Evolutionary conservation across 2,797 vertebrate species (phyloP).

Genomic region (Ptychobarbus kaznakovi): DNA sequence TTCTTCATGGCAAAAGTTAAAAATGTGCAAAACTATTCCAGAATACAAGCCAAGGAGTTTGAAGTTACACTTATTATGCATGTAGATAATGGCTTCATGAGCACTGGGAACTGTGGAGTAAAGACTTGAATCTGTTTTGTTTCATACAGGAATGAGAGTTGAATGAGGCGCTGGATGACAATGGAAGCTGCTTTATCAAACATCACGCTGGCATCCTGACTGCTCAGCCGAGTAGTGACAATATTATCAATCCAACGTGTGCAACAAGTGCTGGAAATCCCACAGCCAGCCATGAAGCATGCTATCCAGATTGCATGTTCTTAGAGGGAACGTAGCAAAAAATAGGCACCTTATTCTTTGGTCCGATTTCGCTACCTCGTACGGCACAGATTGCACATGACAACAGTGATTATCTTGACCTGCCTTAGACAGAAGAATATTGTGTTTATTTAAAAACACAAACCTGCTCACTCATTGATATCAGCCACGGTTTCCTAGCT

Average conservation of each 20-base stretch:
- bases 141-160: conserved; percentile 12
- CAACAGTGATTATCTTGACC: not conserved
- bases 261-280: conserved; percentile 26
- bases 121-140: conserved; percentile 18
- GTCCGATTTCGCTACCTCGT: not conserved
- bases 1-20: conserved; percentile 20
- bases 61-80: not conserved
- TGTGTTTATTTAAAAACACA: conserved; percentile 19
- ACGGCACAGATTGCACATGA: conserved; percentile 21
- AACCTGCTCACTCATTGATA: conserved; percentile 37
- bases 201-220: conserved; percentile 43
- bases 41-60: not conserved
- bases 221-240: conserved; percentile 23
- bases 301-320: conserved; percentile 3
- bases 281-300: conserved; percentile 11
- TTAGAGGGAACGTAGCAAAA: not conserved
- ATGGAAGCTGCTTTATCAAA: conserved; percentile 42
- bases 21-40: not conserved
- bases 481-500: conserved; percentile 61
- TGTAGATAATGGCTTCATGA: not conserved
- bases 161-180: conserved; percentile 35
- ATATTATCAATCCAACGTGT: conserved; percentile 18
- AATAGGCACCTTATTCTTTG: not conserved
- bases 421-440: conserved; percentile 2
- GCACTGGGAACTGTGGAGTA: not conserved